A percentile compares a stretch with the other conserved stretches of the same genome.
These are phyloP conservation scores for Sepiola atlantica DNA, from an alignment of 2,888 invertebrate genomes.

Conservation along the genomic window DNA sequence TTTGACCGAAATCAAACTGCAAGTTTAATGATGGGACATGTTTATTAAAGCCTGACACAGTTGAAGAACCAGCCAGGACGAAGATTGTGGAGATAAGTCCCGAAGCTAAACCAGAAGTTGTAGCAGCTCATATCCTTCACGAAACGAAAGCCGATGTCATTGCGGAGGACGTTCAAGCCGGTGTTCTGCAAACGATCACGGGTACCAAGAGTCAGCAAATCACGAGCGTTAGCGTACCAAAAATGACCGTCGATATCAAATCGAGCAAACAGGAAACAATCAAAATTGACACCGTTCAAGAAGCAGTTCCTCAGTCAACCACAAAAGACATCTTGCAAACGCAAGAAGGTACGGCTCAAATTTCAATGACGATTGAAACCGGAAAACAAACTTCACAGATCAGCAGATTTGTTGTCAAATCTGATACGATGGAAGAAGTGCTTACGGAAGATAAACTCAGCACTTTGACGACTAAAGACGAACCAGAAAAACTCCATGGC, in stretches of 20 bases:
- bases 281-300: background rate
- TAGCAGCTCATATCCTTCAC: background rate
- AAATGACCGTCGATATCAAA: background rate
- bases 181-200: background rate
- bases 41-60: slow-evolving; percentile 47
- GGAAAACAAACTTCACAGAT: background rate
- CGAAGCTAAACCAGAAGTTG: background rate
- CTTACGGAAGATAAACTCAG: background rate
- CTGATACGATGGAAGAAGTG: slow-evolving; percentile 39
- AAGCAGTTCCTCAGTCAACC: background rate
- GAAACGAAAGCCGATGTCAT: background rate
- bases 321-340: background rate
- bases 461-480: background rate
- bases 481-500: background rate
- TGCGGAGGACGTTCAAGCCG: background rate
- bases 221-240: background rate
- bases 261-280: background rate
- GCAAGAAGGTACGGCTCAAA: background rate
- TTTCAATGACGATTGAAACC: background rate
- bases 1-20: background rate
- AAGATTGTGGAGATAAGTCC: slow-evolving; percentile 18
- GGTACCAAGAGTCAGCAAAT: slow-evolving; percentile 12
- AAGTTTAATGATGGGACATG: slow-evolving; percentile 35
- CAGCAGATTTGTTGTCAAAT: background rate
- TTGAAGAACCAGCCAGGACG: background rate